Percentiles rank a stretch among this genome's conserved stretches.
phyloP scores from a whole-genome alignment of 2,888 invertebrate genomes.

The Drosophila ezoana region DNA sequence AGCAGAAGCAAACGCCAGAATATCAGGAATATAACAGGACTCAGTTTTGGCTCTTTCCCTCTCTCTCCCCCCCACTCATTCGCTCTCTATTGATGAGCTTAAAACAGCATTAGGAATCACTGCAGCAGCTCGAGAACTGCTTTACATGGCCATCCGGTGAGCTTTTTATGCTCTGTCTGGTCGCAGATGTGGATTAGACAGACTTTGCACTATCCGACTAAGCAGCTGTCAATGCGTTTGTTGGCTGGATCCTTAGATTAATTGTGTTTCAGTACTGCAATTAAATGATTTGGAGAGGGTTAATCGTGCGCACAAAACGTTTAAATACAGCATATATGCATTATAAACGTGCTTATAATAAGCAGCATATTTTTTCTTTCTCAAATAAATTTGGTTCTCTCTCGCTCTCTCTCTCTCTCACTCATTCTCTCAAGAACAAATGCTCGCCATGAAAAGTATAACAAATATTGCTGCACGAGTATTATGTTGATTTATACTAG shows the following conservation, averaged over 20 bases:
- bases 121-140: conserved; percentile 21
- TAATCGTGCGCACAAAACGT: not conserved
- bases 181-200: conserved; percentile 12
- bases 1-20: conserved; percentile 30
- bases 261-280: conserved; percentile 19
- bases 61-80: not conserved
- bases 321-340: no score
- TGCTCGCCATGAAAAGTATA: no score
- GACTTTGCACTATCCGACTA: conserved; percentile 12
- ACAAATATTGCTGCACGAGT: no score
- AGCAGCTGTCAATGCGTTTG: conserved; percentile 21
- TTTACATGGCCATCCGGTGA: conserved; percentile 28
- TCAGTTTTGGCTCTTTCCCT: not conserved
- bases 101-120: conserved; percentile 60
- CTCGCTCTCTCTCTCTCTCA: not conserved
- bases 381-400: not conserved
- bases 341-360: not conserved
- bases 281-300: not conserved
- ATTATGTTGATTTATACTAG: no score
- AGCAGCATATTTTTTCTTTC: not conserved
- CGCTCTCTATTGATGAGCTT: conserved; percentile 40
- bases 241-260: conserved; percentile 7
- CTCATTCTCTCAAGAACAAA: not conserved
- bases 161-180: conserved; percentile 14
- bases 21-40: conserved; percentile 23